Evolutionary conservation across 2,888 invertebrate genomes (phyloP).

Genomic region (Seira ritae): DNA sequence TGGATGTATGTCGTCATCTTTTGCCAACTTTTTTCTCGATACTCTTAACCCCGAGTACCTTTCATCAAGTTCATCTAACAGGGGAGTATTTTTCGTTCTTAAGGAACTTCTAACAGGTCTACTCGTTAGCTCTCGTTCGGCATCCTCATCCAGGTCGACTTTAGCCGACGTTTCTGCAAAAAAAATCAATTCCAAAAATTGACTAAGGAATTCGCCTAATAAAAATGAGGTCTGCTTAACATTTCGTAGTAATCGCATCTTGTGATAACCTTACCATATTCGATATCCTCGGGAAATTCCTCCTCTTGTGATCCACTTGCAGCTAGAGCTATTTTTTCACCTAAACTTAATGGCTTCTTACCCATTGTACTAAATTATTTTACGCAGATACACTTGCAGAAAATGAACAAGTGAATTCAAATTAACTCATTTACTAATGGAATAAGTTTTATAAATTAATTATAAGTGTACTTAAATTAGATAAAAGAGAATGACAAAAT

Average conservation of each 20-base stretch:
- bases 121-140: not conserved
- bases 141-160: conserved; percentile 41
- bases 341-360: conserved; percentile 36
- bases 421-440: too few relatives aligned
- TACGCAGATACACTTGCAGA: not conserved
- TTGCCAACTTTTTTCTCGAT: conserved; percentile 79
- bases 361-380: not conserved
- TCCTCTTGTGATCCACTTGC: conserved; percentile 40
- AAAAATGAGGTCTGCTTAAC: too few relatives aligned
- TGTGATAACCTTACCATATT: conserved; percentile 34
- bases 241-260: too few relatives aligned
- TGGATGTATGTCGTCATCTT: too few relatives aligned
- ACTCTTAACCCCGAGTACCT: conserved; percentile 86
- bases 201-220: not conserved
- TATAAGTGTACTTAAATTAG: too few relatives aligned
- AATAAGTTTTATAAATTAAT: too few relatives aligned
- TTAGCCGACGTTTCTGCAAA: conserved; percentile 49
- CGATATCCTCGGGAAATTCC: conserved; percentile 52
- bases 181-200: not conserved
- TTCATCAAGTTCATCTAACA: conserved; percentile 77
- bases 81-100: conserved; percentile 43
- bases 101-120: conserved; percentile 34
- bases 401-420: too few relatives aligned
- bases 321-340: conserved; percentile 54
- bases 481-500: too few relatives aligned